Evolutionary conservation across 64 coral and sea anemone genomes (phyloP).

Genomic region (Stylophora pistillata): DNA sequence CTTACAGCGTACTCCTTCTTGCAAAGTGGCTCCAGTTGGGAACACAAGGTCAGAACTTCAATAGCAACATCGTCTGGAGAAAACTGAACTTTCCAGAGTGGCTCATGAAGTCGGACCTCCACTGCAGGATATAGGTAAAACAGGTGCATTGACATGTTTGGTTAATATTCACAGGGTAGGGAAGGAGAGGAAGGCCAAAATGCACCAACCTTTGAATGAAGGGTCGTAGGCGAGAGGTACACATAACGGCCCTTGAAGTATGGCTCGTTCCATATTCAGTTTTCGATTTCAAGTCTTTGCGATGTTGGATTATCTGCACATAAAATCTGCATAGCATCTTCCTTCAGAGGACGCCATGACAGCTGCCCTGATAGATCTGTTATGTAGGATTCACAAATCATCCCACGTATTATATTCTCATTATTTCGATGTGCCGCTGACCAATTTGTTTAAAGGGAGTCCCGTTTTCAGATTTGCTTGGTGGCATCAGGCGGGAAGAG

Average conservation of each 20-base stretch:
- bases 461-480: too few species aligned
- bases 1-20: constrained; percentile 92
- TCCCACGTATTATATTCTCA: too few species aligned
- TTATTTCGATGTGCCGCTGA: too few species aligned
- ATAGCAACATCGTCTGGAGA: constrained; percentile 91
- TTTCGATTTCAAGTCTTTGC: neutral
- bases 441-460: too few species aligned
- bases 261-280: constrained; percentile 59
- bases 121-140: constrained; percentile 55
- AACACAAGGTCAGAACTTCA: constrained; percentile 91
- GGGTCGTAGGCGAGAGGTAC: constrained; percentile 83
- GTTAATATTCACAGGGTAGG: neutral
- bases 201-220: constrained; percentile 83
- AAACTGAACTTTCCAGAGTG: constrained; percentile 94
- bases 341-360: neutral
- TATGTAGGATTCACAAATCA: too few species aligned
- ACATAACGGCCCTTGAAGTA: constrained; percentile 60
- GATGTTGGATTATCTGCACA: neutral
- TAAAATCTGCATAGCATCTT: neutral
- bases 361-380: neutral
- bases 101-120: constrained; percentile 94
- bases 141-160: neutral
- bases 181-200: neutral
- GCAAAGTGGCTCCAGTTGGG: constrained; percentile 93
- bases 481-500: too few species aligned